phyloP scores from a whole-genome alignment of 2,797 vertebrate genomes.

The Crenuchus spilurus region DNA sequence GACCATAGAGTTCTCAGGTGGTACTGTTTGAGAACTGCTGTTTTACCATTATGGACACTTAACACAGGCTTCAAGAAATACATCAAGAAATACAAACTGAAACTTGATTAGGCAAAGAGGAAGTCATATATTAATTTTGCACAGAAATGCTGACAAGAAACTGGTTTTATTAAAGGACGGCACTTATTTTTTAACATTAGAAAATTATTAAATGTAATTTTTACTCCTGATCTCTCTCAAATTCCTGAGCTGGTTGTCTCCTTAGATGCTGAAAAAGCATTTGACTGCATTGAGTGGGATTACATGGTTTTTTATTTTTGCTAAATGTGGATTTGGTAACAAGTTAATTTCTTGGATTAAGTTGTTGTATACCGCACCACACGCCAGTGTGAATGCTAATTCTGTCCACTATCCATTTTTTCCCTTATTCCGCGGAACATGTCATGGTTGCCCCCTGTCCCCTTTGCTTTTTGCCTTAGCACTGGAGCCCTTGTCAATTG shows the following conservation, averaged over 20 bases:
- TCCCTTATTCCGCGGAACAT: background rate
- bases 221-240: background rate
- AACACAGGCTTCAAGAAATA: too few relatives aligned
- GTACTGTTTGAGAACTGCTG: too few relatives aligned
- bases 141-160: too few relatives aligned
- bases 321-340: background rate
- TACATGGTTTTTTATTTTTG: background rate
- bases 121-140: too few relatives aligned
- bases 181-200: conserved; percentile 7
- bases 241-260: background rate
- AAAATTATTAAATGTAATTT: too few relatives aligned
- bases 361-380: background rate
- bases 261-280: too few relatives aligned
- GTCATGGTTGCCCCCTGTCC: background rate
- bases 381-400: background rate
- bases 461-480: background rate
- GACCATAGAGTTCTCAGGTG: too few relatives aligned
- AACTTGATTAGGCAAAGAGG: too few relatives aligned
- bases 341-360: background rate
- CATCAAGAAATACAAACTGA: too few relatives aligned
- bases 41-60: too few relatives aligned
- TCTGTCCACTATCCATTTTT: background rate
- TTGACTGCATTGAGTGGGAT: background rate
- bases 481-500: background rate
- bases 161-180: conserved; percentile 5